Conservation (phyloP, 92 coral and sea anemone species). For the Siderastrea siderea region DNA sequence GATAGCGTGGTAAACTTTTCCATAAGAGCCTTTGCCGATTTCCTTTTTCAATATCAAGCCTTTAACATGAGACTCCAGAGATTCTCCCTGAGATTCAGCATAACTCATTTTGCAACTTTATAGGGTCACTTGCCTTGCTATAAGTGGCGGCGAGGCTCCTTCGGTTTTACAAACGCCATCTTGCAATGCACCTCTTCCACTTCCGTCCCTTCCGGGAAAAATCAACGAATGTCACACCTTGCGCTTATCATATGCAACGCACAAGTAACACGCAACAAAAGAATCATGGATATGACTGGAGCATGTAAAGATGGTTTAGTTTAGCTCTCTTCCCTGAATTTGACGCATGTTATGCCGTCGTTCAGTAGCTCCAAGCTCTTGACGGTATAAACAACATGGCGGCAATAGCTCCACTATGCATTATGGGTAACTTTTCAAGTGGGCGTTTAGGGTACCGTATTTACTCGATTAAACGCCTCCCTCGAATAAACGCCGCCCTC, state of each 20-base stretch:
- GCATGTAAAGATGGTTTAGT: background rate
- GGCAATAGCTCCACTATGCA: background rate
- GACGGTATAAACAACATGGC: background rate
- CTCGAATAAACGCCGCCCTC: background rate
- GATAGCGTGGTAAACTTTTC: conserved; percentile 76
- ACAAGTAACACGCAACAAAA: background rate
- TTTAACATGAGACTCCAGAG: conserved; percentile 35
- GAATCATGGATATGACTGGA: background rate
- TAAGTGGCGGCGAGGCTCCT: background rate
- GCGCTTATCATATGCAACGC: background rate
- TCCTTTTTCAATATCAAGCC: conserved; percentile 7
- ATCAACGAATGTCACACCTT: background rate
- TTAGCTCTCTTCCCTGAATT: background rate
- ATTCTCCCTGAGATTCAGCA: conserved; percentile 9
- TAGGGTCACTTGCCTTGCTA: background rate
- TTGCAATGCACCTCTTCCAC: too few species aligned
- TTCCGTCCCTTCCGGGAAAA: background rate
- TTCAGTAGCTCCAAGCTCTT: background rate
- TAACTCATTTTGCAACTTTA: background rate
- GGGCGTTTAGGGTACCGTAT: too few species aligned
- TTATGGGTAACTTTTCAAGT: background rate
- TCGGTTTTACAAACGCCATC: background rate
- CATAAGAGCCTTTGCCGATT: conserved; percentile 86
- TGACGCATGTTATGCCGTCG: background rate
- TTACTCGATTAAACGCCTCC: too few species aligned